phyloP scores from a whole-genome alignment of 2,113 vertebrate species.

The Nibea coibor region DNA sequence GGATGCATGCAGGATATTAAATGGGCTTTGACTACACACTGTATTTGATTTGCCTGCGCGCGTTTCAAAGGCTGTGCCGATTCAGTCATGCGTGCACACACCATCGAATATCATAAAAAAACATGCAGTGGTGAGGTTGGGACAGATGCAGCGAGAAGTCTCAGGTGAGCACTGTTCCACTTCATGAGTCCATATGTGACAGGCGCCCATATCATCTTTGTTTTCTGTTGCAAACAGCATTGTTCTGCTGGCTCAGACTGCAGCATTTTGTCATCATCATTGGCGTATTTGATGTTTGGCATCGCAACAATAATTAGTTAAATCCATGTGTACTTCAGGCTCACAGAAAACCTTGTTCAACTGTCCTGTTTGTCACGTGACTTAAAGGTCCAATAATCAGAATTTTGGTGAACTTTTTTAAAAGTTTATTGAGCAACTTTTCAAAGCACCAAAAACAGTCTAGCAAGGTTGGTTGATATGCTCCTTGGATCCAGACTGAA shows the following conservation, averaged over 20 bases:
- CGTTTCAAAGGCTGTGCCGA: conserved; percentile 29
- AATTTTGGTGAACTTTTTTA: no score
- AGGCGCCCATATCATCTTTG: conserved; percentile 4
- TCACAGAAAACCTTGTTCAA: no score
- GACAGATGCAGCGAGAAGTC: conserved; percentile 69
- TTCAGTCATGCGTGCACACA: conserved; percentile 47
- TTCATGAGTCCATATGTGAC: conserved; percentile 64
- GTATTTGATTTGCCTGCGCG: conserved; percentile 44
- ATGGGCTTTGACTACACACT: conserved; percentile 17
- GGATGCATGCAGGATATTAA: conserved; percentile 31
- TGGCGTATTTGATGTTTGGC: no score
- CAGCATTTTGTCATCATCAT: not conserved
- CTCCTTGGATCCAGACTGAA: no score
- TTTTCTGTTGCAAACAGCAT: conserved; percentile 24
- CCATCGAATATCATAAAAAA: conserved; percentile 10
- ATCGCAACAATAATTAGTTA: no score
- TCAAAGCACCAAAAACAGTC: no score
- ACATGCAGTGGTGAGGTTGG: conserved; percentile 28
- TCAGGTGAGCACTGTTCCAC: conserved; percentile 70
- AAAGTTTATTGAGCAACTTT: no score
- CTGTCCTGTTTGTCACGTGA: no score
- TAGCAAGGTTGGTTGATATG: no score
- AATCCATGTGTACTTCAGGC: no score
- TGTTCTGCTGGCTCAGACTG: conserved; percentile 11
- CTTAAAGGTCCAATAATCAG: no score